Base-by-base conservation (phyloP, 1,140 invertebrate species). In the Brachionus sp. region DNA sequence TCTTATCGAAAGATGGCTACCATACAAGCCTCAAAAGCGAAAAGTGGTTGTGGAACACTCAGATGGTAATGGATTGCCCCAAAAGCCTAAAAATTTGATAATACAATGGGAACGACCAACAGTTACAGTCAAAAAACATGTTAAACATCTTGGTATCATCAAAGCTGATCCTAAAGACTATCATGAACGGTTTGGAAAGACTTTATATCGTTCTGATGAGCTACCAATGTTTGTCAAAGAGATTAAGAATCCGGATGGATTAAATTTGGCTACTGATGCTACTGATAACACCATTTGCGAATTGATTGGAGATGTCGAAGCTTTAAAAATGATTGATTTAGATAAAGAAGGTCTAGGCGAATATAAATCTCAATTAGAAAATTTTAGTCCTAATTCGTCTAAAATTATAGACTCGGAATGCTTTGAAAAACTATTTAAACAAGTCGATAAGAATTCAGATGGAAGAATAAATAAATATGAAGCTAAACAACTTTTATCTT, bases 1-100 rank as follows among this genome's bases (percentile, higher is more conserved):
- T 35, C 13, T 83, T 5, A 62, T 83, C 13, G 82, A 83, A 83
- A 33, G 39, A 53, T 83, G 82, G 82, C 19, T 83, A 7, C 82
- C 82, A 50, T 83, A 83, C 29, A 16, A 44, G 10, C 64, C 13
- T 33, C 23, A n/a, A 13, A 70, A 80, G 19, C 25, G 50, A 62
- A 80, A 35, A 66, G 77, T 80, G 0, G 57, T 80, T 25, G 19
- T 62, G 10, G 29, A 80, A 25, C n/a, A 50, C n/a, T 33, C 29
- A 39, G 37, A 83, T 39, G n/a, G 50, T 2, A 35, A 37, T 35
- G 5, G 3, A 37, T 13, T n/a, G 23, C 9, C 10, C 9, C 6
- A 83, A 57, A 83, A 37, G 33, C 82, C 42, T 4, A 70, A 25
- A 73, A 83, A 83, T 73, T 10, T 83, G 44, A 73, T 83, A 9